Conservation (phyloP, 2,113 vertebrate genomes). For the Nansenia antarctica region DNA sequence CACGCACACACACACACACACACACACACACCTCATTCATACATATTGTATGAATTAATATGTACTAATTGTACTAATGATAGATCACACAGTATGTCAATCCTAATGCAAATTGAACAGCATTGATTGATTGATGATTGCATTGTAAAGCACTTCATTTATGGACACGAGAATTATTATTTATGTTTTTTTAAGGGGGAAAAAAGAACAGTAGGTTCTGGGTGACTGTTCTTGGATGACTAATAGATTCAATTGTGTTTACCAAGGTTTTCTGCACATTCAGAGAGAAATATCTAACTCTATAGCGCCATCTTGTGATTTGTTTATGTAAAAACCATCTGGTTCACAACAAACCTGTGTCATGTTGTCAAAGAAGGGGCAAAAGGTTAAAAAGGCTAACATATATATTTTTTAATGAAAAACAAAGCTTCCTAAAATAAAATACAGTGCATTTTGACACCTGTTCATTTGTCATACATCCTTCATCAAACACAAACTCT, state of each 20-base stretch:
- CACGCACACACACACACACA: constrained; percentile 8
- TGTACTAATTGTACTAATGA: too few relatives aligned
- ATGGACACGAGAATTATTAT: constrained; percentile 52
- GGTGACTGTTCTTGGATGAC: too few relatives aligned
- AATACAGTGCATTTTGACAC: constrained; percentile 68
- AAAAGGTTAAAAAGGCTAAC: background rate
- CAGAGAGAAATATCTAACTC: background rate
- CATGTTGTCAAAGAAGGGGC: background rate
- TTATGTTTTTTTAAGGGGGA: too few relatives aligned
- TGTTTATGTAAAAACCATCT: background rate
- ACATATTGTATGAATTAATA: too few relatives aligned
- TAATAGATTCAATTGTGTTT: constrained; percentile 34
- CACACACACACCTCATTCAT: background rate
- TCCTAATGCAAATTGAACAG: background rate
- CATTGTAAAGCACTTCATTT: constrained; percentile 15
- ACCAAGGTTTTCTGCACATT: background rate
- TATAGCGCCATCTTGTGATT: constrained; percentile 45
- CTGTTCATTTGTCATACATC: constrained; percentile 49
- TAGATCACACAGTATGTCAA: background rate
- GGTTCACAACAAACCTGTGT: background rate
- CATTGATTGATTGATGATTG: constrained; percentile 3
- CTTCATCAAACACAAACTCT: constrained; percentile 7
- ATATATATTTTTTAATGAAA: background rate
- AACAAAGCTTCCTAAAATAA: constrained; percentile 13
- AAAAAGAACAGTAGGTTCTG: too few relatives aligned